phyloP scores from a whole-genome alignment of 2,113 vertebrate genomes.

The Hylia prasina region DNA sequence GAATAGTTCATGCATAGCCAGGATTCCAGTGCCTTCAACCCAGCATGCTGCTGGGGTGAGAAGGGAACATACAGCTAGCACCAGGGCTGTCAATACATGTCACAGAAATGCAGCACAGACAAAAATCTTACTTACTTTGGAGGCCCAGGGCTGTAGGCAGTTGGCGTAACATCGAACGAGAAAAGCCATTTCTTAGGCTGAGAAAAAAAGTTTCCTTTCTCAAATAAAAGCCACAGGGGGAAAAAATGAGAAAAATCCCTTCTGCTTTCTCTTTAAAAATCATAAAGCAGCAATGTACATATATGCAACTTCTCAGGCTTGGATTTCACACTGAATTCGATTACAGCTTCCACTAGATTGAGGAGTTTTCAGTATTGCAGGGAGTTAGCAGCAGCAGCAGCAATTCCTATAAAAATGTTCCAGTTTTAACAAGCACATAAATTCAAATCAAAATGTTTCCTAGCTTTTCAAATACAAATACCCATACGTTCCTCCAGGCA shows the following conservation, averaged over 20 bases:
- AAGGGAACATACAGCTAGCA: slow-evolving; percentile 27
- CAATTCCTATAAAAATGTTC: slow-evolving; percentile 63
- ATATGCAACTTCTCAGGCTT: slow-evolving; percentile 60
- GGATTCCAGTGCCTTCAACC: neutral
- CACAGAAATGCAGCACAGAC: slow-evolving; percentile 40
- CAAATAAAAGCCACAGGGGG: slow-evolving; percentile 56
- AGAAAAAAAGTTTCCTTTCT: slow-evolving; percentile 79
- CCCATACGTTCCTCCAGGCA: slow-evolving; percentile 33
- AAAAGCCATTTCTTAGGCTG: slow-evolving; percentile 93
- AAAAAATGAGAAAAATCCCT: slow-evolving; percentile 55
- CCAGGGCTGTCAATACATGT: neutral
- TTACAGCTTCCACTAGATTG: slow-evolving; percentile 35
- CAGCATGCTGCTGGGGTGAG: neutral
- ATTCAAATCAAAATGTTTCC: slow-evolving; percentile 63
- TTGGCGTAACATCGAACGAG: slow-evolving; percentile 99
- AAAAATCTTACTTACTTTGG: slow-evolving; percentile 93
- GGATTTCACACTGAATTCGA: slow-evolving; percentile 65
- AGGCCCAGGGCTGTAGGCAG: slow-evolving; percentile 98
- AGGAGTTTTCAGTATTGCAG: slow-evolving; percentile 60
- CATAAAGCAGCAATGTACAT: slow-evolving; percentile 46
- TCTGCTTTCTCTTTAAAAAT: slow-evolving; percentile 69
- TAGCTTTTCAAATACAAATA: slow-evolving; percentile 55
- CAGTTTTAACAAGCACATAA: slow-evolving; percentile 62
- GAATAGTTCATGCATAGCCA: neutral
- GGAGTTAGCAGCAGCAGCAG: slow-evolving; percentile 65